Evolutionary conservation across 2,113 vertebrate genomes (phyloP).

Genomic region (Stomatorhinus ivindoensis): DNA sequence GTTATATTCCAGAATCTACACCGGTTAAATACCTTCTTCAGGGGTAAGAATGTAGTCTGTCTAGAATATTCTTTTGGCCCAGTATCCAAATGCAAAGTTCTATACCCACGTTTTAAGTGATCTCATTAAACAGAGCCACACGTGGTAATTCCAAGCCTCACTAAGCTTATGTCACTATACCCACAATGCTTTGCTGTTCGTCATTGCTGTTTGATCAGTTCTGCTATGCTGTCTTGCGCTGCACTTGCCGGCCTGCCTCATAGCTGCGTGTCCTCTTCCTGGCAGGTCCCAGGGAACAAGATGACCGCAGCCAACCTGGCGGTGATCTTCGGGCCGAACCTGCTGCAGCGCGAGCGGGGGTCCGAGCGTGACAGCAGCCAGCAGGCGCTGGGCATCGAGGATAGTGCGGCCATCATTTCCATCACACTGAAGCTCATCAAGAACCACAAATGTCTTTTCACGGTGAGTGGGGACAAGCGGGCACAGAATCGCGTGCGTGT

Average conservation of each 20-base stretch:
- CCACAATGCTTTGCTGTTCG: background rate
- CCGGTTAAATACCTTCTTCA: background rate
- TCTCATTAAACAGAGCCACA: background rate
- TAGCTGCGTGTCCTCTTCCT: background rate
- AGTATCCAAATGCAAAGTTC: background rate
- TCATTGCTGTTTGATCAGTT: background rate
- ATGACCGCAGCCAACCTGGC: constrained; percentile 87
- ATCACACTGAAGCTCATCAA: constrained; percentile 77
- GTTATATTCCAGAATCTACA: background rate
- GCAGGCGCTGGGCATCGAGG: constrained; percentile 64
- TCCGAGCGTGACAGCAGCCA: constrained; percentile 56
- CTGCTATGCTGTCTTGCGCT: background rate
- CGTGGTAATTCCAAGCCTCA: background rate
- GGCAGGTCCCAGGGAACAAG: constrained; percentile 82
- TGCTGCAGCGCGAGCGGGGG: constrained; percentile 69
- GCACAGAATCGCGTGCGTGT: background rate
- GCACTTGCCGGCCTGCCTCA: background rate
- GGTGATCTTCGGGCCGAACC: constrained; percentile 81
- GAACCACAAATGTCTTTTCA: constrained; percentile 74
- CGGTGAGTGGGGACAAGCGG: constrained; percentile 45
- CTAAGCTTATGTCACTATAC: background rate
- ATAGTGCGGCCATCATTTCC: constrained; percentile 73
- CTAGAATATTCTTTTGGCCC: background rate
- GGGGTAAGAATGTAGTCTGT: background rate
- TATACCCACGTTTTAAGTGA: background rate